A percentile compares a stretch with the other conserved stretches of the same genome.
phyloP scores from a whole-genome alignment of 1,140 invertebrate genomes.

The Maniola jurtina region DNA sequence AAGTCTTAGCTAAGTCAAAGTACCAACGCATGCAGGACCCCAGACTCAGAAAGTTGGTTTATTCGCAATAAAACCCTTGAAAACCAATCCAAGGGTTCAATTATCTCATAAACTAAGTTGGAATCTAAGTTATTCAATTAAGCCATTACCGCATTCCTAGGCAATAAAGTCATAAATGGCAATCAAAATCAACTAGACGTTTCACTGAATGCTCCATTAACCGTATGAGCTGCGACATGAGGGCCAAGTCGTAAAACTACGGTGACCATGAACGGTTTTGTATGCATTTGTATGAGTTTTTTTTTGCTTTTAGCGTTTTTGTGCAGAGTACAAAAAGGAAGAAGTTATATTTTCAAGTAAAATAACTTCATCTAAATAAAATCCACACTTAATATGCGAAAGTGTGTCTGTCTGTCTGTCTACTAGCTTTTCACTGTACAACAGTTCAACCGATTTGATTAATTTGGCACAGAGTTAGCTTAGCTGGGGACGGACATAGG shows the following conservation, averaged over 20 bases:
- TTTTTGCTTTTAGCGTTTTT: not conserved
- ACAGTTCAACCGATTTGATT: too few species aligned
- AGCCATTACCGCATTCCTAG: not conserved
- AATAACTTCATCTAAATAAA: too few species aligned
- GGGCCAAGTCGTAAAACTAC: not conserved
- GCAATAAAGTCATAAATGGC: conserved; percentile 9
- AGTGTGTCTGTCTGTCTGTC: too few species aligned
- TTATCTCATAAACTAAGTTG: conserved; percentile 7
- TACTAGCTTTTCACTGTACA: too few species aligned
- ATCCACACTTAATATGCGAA: too few species aligned
- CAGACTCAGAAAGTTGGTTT: not conserved
- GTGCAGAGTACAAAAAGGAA: not conserved
- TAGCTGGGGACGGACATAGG: too few species aligned
- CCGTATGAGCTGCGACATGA: conserved; percentile 13
- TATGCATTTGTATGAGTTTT: not conserved
- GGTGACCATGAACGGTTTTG: not conserved
- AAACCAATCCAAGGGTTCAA: not conserved
- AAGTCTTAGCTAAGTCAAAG: too few species aligned
- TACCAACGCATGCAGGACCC: too few species aligned
- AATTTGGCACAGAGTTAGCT: too few species aligned
- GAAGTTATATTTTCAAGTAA: too few species aligned
- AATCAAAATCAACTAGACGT: conserved; percentile 13
- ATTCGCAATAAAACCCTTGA: not conserved
- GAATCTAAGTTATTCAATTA: conserved; percentile 6
- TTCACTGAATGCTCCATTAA: conserved; percentile 4